Percentiles rank a stretch among this genome's conserved stretches.
These are phyloP conservation scores for Panopea generosa DNA, from an alignment of 2,888 invertebrate species.

Conservation along the genomic window DNA sequence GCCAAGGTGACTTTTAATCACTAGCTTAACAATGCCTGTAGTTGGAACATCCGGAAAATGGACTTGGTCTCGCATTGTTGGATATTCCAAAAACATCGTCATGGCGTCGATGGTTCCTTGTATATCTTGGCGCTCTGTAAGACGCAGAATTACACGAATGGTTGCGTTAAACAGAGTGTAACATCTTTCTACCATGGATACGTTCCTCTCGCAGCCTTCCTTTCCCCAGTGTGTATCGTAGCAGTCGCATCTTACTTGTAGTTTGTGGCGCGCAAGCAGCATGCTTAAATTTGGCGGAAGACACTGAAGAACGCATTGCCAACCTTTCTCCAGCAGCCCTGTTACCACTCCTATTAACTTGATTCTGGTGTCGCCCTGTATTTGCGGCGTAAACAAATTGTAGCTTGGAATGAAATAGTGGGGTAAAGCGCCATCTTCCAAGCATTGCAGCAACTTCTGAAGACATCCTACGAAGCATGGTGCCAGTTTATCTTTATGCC, in stretches of 20 bases:
- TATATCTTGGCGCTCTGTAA: conserved; percentile 54
- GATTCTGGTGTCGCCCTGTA: conserved; percentile 58
- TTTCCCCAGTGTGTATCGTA: conserved; percentile 59
- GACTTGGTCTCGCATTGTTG: conserved; percentile 52
- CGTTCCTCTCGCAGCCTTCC: conserved; percentile 47
- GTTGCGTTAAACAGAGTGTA: conserved; percentile 57
- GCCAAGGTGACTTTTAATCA: conserved; percentile 56
- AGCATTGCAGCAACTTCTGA: conserved; percentile 48
- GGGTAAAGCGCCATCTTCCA: conserved; percentile 55
- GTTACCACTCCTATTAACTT: conserved; percentile 30
- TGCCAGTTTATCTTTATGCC: conserved; percentile 52
- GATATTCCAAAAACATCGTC: conserved; percentile 54
- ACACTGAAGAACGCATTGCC: conserved; percentile 58
- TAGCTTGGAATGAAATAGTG: conserved; percentile 61
- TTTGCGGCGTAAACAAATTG: conserved; percentile 47
- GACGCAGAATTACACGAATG: conserved; percentile 47
- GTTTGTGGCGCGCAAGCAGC: conserved; percentile 46
- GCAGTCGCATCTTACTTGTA: conserved; percentile 47
- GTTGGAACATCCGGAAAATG: conserved; percentile 58
- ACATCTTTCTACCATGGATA: conserved; percentile 54
- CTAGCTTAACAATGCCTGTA: conserved; percentile 45
- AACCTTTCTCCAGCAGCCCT: conserved; percentile 52
- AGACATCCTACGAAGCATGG: conserved; percentile 51
- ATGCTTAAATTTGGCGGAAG: conserved; percentile 58
- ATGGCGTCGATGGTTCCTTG: conserved; percentile 56